These are phyloP conservation scores for Bujurquina vittata DNA, from an alignment of 2,113 vertebrate genomes.

Conservation along the genomic window DNA sequence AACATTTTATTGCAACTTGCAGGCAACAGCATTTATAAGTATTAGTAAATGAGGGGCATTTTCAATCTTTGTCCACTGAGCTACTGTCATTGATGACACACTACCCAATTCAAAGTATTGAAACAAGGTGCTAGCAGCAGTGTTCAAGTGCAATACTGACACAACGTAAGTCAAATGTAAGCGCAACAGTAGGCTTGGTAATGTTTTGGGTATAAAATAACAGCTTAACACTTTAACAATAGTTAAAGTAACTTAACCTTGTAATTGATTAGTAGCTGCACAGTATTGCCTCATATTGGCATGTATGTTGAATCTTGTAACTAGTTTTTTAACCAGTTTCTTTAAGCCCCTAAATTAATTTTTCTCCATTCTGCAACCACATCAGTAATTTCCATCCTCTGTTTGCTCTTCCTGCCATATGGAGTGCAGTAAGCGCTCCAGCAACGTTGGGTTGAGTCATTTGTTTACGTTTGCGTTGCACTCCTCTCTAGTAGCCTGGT, in stretches of 20 bases:
- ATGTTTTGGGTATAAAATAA: neutral
- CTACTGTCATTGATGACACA: too few species aligned
- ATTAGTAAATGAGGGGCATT: neutral
- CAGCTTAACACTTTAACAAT: neutral
- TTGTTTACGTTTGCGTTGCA: neutral
- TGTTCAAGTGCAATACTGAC: neutral
- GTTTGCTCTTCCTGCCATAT: neutral
- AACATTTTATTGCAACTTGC: neutral
- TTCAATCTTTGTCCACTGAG: too few species aligned
- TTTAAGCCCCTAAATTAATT: neutral
- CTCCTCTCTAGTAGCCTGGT: neutral
- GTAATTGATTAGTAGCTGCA: neutral
- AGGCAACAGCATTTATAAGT: neutral
- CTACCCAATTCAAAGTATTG: too few species aligned
- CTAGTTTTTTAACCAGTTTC: neutral
- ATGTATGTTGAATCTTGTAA: too few species aligned
- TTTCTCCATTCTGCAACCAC: neutral
- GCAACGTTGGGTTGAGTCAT: neutral
- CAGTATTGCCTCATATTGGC: accelerated
- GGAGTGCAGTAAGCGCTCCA: neutral
- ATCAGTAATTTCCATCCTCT: neutral
- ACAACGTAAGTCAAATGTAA: too few species aligned
- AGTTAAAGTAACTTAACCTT: neutral
- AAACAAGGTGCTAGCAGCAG: neutral
- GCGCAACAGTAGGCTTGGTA: neutral